Conservation (phyloP, 2,888 invertebrate genomes). For the Hyalella azteca region DNA sequence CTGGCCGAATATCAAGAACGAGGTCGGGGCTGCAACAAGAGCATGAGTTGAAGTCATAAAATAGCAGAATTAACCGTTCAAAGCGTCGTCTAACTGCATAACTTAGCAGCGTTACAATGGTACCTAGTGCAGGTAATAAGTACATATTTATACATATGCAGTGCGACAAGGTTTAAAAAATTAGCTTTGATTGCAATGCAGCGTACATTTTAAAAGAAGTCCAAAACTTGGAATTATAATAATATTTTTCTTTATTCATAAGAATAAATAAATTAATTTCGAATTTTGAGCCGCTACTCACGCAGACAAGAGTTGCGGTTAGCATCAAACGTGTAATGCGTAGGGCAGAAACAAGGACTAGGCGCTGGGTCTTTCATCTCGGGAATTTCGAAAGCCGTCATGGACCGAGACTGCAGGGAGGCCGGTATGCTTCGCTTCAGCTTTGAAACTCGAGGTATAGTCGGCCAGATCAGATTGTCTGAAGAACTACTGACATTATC, state of each 20-base stretch:
- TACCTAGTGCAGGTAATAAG: neutral
- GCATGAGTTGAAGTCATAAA: neutral
- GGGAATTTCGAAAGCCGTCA: conserved; percentile 32
- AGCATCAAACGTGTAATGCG: conserved; percentile 75
- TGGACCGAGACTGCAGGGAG: conserved; percentile 6
- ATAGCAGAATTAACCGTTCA: no score
- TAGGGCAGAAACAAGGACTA: conserved; percentile 80
- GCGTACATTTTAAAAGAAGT: no score
- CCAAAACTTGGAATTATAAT: no score
- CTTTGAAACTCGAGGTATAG: neutral
- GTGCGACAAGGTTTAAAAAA: no score
- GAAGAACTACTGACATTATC: neutral
- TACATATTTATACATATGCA: no score
- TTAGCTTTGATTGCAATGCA: no score
- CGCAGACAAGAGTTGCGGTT: conserved; percentile 78
- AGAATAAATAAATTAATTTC: no score
- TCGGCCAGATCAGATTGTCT: neutral
- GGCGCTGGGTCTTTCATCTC: conserved; percentile 61
- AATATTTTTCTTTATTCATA: no score
- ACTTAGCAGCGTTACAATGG: neutral
- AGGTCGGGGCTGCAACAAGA: conserved; percentile 74
- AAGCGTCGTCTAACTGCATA: no score
- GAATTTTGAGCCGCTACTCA: no score
- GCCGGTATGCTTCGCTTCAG: neutral
- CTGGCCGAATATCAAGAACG: conserved; percentile 85